Evolutionary conservation across 2,113 vertebrate genomes (phyloP).

Genomic region (Odocoileus virginianus): DNA sequence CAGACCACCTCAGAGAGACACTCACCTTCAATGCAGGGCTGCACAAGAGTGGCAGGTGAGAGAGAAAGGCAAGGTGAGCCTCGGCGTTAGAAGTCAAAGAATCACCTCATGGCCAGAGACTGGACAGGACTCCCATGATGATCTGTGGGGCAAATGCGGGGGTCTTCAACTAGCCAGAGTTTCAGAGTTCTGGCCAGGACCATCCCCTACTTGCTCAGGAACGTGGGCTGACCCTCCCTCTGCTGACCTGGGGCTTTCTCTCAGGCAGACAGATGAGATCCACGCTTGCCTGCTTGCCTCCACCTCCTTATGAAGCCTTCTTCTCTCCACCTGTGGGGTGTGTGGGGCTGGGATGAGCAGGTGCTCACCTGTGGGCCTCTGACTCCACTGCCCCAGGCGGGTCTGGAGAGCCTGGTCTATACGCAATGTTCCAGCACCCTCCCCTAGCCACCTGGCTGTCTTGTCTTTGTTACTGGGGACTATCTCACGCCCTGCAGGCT

Average conservation of each 20-base stretch:
- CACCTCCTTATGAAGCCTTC: not conserved
- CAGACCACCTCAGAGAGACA: not conserved
- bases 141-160: not conserved
- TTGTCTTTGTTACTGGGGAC: not conserved
- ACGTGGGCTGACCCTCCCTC: not conserved
- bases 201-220: not conserved
- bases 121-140: not conserved
- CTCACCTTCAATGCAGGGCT: constrained; percentile 49
- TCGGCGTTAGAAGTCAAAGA: not conserved
- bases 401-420: constrained; percentile 42
- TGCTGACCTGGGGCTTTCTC: not conserved
- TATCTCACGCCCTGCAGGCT: not conserved
- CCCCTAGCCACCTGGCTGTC: not conserved
- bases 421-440: not conserved
- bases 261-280: not conserved
- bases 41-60: constrained; percentile 61
- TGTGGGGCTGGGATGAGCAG: not conserved
- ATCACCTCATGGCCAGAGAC: not conserved
- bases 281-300: not conserved
- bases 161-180: not conserved
- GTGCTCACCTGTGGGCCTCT: not conserved
- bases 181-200: not conserved
- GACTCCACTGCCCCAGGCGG: constrained; percentile 33
- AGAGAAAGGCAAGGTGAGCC: not conserved
- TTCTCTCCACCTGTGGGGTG: not conserved